Base-by-base conservation (phyloP, 2,888 invertebrate genomes). In the Neoaliturus tenellus region DNA sequence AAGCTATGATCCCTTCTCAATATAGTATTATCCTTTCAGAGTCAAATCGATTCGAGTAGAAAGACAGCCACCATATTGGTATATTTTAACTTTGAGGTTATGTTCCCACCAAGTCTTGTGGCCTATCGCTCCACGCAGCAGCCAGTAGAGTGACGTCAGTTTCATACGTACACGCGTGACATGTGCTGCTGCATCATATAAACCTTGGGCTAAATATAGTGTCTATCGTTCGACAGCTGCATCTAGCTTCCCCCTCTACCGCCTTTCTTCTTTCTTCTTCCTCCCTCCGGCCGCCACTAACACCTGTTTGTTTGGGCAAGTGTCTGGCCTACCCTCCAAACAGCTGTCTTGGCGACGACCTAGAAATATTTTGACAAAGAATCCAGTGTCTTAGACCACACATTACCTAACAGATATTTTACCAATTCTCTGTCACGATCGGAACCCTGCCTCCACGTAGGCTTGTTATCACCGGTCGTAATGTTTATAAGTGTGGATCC, bases 201-300 rank as follows among this genome's bases (percentile, higher is more conserved):
- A 75, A 48, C 75, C 12, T 44, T 41, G 39, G 67, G 71, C 75
- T 75, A 75, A 48, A 48, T 75, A 75, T 75, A 75, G 75, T 10
- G 31, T 12, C 20, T 14, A 28, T 33, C 33, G n/a, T 1, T 8
- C 35, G 41, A 41, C 75, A 75, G 75, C 41, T 75, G 75, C 75
- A 39, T 1, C 39, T 25, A 39, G 71, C 71, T 39, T 39, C 25
- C 20, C 23, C 39, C 39, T 67, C n/a, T 55, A n/a, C 44, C 41
- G 41, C 41, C 41, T 2, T 23, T 23, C 41, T n/a, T 14, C 67
- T 67, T 67, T 33, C 69, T 2, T 14, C 10, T 20, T 0, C 48
- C 25, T 44, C 25, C 6, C 23, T 17, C 28, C 75, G 28, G 69
- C 25, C 31, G 2, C 67, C 17, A 39, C n/a, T 23, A 20, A 39